phyloP scores from a whole-genome alignment of 1,140 invertebrate species.

The Megalopta genalis region DNA sequence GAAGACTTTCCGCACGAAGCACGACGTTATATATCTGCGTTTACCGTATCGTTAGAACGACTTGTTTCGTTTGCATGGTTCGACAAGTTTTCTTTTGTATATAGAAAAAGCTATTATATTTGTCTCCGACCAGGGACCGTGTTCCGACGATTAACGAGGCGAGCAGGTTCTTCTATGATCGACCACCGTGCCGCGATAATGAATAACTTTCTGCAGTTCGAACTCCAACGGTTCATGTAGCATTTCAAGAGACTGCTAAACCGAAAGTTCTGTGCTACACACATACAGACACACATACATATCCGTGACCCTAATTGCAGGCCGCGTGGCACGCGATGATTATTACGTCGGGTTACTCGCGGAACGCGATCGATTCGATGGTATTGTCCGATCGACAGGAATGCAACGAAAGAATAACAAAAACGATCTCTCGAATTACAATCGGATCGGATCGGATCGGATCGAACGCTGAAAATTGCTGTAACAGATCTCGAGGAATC shows the following conservation, averaged over 20 bases:
- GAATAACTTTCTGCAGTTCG: no score
- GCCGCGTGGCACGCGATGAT: conserved; percentile 7
- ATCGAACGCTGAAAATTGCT: no score
- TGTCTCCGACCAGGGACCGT: not conserved
- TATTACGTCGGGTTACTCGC: not conserved
- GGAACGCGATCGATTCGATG: conserved; percentile 20
- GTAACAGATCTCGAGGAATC: no score
- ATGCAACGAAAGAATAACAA: not conserved
- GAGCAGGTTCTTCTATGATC: not conserved
- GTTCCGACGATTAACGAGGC: not conserved
- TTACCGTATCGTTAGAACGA: no score
- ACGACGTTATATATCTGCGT: no score
- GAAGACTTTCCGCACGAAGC: conserved; percentile 8
- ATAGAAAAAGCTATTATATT: not conserved
- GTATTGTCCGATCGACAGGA: not conserved
- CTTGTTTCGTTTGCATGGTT: no score
- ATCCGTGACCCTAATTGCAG: conserved; percentile 32
- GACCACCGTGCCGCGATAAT: no score
- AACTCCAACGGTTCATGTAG: not conserved
- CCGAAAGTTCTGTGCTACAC: no score
- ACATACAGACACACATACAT: no score
- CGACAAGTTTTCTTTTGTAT: no score
- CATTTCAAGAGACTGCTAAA: no score
- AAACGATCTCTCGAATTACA: not conserved
- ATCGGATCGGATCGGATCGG: no score